Conservation (phyloP, 2,113 vertebrate species). For the Octodon degus region DNA sequence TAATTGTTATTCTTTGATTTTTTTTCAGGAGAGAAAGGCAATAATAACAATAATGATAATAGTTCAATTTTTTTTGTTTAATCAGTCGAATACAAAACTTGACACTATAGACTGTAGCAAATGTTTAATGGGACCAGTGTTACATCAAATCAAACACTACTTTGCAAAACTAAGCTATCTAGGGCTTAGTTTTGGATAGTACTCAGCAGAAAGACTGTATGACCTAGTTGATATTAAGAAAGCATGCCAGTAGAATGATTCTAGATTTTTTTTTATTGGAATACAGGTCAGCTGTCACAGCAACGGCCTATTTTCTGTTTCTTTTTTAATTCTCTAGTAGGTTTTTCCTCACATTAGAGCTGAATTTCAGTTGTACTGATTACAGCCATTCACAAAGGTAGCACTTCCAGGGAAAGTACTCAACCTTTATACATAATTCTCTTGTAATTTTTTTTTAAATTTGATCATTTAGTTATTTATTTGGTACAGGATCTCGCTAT, state of each 20-base stretch:
- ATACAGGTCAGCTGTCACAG: slow-evolving; percentile 1
- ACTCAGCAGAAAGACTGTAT: not conserved
- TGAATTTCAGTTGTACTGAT: slow-evolving; percentile 20
- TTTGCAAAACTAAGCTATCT: slow-evolving; percentile 1
- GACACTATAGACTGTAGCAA: slow-evolving; percentile 7
- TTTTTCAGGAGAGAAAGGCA: slow-evolving; percentile 24
- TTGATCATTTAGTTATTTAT: no score
- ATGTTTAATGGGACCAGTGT: not conserved
- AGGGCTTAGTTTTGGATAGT: not conserved
- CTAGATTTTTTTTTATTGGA: not conserved
- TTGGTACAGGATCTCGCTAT: no score
- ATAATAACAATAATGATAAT: slow-evolving; percentile 33
- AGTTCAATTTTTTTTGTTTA: not conserved
- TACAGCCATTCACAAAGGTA: slow-evolving; percentile 20
- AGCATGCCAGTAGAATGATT: not conserved
- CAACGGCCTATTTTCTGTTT: slow-evolving; percentile 30
- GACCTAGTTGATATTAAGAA: slow-evolving; percentile 16
- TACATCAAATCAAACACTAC: not conserved
- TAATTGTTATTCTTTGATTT: slow-evolving; percentile 74
- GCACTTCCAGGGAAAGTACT: not conserved
- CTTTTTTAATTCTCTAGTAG: not conserved
- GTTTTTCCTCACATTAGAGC: not conserved
- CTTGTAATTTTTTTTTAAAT: not conserved
- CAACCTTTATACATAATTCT: not conserved
- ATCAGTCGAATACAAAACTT: slow-evolving; percentile 38